A percentile compares a stretch with the other conserved stretches of the same genome.
These are phyloP conservation scores for Athripsodes cinereus DNA, from an alignment of 2,888 invertebrate species.

Conservation along the genomic window DNA sequence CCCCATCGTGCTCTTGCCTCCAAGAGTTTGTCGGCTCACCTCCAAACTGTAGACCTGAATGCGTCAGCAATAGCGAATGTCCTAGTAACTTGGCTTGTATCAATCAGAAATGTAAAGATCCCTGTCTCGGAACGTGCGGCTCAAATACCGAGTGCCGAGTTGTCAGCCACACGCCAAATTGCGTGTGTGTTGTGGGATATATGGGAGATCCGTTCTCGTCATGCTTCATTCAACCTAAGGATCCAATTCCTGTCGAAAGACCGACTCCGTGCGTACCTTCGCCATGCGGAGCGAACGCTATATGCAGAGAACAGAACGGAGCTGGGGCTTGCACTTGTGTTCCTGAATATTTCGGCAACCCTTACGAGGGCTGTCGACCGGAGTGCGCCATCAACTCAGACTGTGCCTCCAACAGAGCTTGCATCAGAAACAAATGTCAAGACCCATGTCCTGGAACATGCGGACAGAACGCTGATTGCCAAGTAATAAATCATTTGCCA, in stretches of 20 bases:
- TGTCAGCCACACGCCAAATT: slow-evolving; percentile 76
- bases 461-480: slow-evolving; percentile 65
- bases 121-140: slow-evolving; percentile 78
- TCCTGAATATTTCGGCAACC: slow-evolving; percentile 54
- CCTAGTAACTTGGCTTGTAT: too few species aligned
- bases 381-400: slow-evolving; percentile 68
- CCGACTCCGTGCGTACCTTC: slow-evolving; percentile 55
- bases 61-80: slow-evolving; percentile 78
- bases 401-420: slow-evolving; percentile 61
- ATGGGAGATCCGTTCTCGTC: slow-evolving; percentile 77
- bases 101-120: slow-evolving; percentile 77
- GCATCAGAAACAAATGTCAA: slow-evolving; percentile 63
- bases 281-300: slow-evolving; percentile 67
- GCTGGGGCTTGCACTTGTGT: slow-evolving; percentile 60
- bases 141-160: slow-evolving; percentile 70
- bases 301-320: slow-evolving; percentile 53
- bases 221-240: slow-evolving; percentile 46
- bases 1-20: slow-evolving; percentile 73
- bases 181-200: slow-evolving; percentile 67
- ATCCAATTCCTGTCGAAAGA: slow-evolving; percentile 38
- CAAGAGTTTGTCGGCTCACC: too few species aligned
- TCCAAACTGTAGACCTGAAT: too few species aligned
- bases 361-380: slow-evolving; percentile 53
- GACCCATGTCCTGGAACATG: slow-evolving; percentile 70
- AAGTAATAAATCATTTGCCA: slow-evolving; percentile 70